Evolutionary conservation across 2,797 vertebrate species (phyloP), one percentile per base, ranked within the genome.

Genomic region (Cirrhinus mrigala): DNA sequence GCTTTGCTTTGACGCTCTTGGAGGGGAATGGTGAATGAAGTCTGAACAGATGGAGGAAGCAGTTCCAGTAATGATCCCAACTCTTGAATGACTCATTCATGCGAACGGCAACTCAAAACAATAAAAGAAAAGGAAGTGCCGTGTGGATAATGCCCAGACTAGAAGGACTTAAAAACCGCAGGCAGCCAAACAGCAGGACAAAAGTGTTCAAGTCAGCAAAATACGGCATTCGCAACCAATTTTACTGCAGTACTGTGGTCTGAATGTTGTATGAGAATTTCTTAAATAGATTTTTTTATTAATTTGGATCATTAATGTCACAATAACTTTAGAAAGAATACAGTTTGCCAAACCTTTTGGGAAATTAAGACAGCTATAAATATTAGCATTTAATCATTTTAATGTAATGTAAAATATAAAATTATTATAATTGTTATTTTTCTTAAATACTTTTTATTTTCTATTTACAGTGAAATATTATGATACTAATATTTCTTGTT

Each of bases 11-110:
- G 27, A 52, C 12, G 27, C 40, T 83, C 27, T 83, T 40, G 60
- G 81, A 62, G 54, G 58, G 77, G n/a, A 20, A 52, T 79, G 12
- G 7, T 70, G 66, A 69, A 70, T 56, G 16, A 84, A 24, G 29
- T 79, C 66, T 85, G 40, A 79, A 24, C 58, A 78, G 58, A 60
- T 5, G 50, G 82, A 74, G 68, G 89, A 78, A 86, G 82, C 18
- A 58, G 83, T 89, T 86, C 84, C 87, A 88, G 89, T 90, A 91
- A 93, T 91, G 90, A 91, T 91, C 86, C 88, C 54, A 85, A 73
- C 92, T 92, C 29, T 46, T 91, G 84, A 89, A 87, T 91, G 89
- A 92, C 87, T 88, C 71, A 83, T 87, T 88, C 90, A 88, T 79
- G 88, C 73, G 86, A 58, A 58, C 56, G 22, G 3, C 10, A 64